These are phyloP conservation scores for Hypotaenidia okinawae DNA, from an alignment of 2,797 vertebrate genomes.

Conservation along the genomic window DNA sequence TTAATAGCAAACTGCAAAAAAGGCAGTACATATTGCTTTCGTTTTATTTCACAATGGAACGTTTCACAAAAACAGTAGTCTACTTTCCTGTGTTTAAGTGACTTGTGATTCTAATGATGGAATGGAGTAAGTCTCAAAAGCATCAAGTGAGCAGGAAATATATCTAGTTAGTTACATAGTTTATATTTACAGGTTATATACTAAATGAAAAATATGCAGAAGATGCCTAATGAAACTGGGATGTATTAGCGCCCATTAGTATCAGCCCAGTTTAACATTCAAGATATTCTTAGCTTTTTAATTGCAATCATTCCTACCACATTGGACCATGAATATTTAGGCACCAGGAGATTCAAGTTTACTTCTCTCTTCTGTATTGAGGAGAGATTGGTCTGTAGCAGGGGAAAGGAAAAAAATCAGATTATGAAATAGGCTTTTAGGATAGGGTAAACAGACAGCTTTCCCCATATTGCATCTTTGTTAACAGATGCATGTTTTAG, in stretches of 20 bases:
- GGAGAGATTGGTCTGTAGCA: slow-evolving; percentile 43
- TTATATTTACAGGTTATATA: slow-evolving; percentile 70
- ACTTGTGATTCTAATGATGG: slow-evolving; percentile 71
- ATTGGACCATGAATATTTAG: slow-evolving; percentile 71
- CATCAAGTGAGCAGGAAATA: slow-evolving; percentile 75
- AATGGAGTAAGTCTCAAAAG: slow-evolving; percentile 79
- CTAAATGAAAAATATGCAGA: slow-evolving; percentile 62
- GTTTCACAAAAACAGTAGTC: slow-evolving; percentile 76
- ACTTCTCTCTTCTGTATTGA: slow-evolving; percentile 36
- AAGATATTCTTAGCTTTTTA: slow-evolving; percentile 43
- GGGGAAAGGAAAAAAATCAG: background rate
- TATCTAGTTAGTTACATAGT: slow-evolving; percentile 66
- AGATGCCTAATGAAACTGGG: slow-evolving; percentile 49
- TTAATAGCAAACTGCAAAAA: slow-evolving; percentile 70
- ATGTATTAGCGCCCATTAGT: slow-evolving; percentile 62
- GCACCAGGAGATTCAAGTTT: slow-evolving; percentile 78
- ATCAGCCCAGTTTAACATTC: slow-evolving; percentile 69
- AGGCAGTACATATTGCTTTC: slow-evolving; percentile 71
- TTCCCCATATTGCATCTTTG: background rate
- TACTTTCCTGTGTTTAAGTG: slow-evolving; percentile 71
- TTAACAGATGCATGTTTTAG: slow-evolving; percentile 15
- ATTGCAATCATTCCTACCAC: slow-evolving; percentile 32
- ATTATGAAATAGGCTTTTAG: slow-evolving; percentile 10
- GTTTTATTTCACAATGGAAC: slow-evolving; percentile 70
- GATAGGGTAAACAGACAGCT: slow-evolving; percentile 24